Evolutionary conservation across 2,888 invertebrate species (phyloP).

Genomic region (Leptinotarsa haldemani): DNA sequence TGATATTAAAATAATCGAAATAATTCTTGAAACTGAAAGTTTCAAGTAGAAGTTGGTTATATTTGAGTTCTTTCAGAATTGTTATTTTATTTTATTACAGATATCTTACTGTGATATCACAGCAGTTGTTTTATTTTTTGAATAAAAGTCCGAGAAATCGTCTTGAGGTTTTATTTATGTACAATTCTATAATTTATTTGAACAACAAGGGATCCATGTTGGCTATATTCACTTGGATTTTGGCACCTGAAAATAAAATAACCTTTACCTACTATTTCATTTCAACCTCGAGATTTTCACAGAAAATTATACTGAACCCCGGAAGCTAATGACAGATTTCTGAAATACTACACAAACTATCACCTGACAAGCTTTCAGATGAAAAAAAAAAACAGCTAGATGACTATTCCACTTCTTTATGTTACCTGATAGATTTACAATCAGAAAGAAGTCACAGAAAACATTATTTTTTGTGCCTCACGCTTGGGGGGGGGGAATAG

Average conservation of each 20-base stretch:
- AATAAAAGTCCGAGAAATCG: conserved; percentile 45
- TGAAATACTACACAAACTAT: no score
- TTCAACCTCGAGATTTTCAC: neutral
- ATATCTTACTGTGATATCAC: conserved; percentile 46
- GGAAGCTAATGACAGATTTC: no score
- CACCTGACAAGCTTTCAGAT: no score
- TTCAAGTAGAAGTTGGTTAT: conserved; percentile 33
- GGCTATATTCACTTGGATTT: conserved; percentile 26
- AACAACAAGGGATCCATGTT: neutral
- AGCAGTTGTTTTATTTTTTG: conserved; percentile 51
- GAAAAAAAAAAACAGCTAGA: no score
- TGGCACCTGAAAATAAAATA: conserved; percentile 31
- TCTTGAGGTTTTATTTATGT: conserved; percentile 33
- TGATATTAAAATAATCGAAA: conserved; percentile 24
- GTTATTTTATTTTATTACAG: conserved; percentile 35
- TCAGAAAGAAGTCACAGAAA: no score
- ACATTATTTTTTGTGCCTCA: no score
- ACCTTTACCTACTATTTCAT: neutral
- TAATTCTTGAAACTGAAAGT: conserved; percentile 37
- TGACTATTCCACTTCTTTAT: no score
- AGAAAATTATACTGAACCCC: no score
- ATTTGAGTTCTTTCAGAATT: conserved; percentile 36
- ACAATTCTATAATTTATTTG: conserved; percentile 27
- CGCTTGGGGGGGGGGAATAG: no score
- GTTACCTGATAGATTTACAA: no score